Base-by-base conservation (phyloP, 2,113 vertebrate species). In the Eurystomus gularis region DNA sequence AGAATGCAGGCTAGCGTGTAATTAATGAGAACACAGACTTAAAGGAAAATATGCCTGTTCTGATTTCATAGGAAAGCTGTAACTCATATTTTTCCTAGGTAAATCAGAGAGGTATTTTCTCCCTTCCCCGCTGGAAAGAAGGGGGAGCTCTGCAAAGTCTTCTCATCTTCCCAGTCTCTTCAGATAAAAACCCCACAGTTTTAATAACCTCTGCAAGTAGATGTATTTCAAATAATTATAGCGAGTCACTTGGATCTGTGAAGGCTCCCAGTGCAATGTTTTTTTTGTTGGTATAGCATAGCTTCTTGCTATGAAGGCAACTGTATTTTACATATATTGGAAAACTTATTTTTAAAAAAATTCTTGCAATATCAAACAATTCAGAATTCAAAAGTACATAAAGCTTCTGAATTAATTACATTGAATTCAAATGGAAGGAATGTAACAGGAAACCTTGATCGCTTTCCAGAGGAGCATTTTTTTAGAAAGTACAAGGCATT, bases 1-100 rank as follows among this genome's bases (percentile, higher is more conserved):
- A 85, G 90, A 93, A 95, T 60, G 72, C 93, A 91, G 92, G 78
- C 83, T 77, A 85, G 51, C 46, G 11, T 68, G 48, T 65, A 97
- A 80, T 91, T 96, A 86, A 51, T 93, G 79, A 70, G 92, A 91
- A 64, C 54, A 10, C 49, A 42, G 35, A 42, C 73, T 62, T 82
- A 13, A 33, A 85, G 84, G 23, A 28, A 88, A 79, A 95, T 62
- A 82, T 71, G 90, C 73, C 61, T 61, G 25, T 40, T 71, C 60
- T 7, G 20, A 61, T 94, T 84, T 95, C 70, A 28, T 20, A 69
- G 68, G 73, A 92, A 48, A 61, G 49, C 35, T 85, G 76, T 92
- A 81, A 61, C 60, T 48, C 35, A 10, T 0, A 83, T 66, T 91
- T 75, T 87, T 54, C 76, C 46, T 76, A 28, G 82, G 69, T 86